Evolutionary conservation across 2,113 vertebrate genomes (phyloP).

Genomic region (Agelaius tricolor): DNA sequence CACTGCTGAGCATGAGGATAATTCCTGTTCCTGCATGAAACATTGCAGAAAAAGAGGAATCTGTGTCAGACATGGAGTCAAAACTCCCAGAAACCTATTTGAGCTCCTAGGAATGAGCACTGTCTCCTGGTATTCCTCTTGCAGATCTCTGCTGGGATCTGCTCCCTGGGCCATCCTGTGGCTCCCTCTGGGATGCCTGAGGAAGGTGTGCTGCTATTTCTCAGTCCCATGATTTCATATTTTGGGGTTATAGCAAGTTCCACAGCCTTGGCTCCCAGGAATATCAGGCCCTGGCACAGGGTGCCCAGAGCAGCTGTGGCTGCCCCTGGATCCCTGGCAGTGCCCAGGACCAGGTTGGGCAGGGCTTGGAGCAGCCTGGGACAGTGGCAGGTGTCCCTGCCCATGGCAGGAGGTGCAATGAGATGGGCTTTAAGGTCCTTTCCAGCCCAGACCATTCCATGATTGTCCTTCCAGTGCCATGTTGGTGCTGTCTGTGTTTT

Average conservation of each 20-base stretch:
- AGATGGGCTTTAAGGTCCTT: background rate
- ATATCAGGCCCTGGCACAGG: background rate
- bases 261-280: background rate
- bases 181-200: background rate
- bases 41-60: background rate
- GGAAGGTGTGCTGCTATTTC: background rate
- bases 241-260: background rate
- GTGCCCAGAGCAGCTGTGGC: background rate
- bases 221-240: background rate
- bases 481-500: background rate
- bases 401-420: background rate
- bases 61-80: background rate
- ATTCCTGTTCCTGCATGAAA: background rate
- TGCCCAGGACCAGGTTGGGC: background rate
- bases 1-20: background rate
- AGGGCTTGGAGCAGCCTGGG: fast-evolving
- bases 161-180: background rate
- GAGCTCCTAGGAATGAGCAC: background rate
- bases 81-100: background rate
- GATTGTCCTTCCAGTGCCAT: background rate
- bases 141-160: background rate
- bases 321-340: background rate
- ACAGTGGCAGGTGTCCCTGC: background rate
- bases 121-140: background rate
- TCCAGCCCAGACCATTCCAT: background rate